A percentile compares a stretch with the other conserved stretches of the same genome.
Conservation (phyloP, 2,797 vertebrate species). For the Philypnodon macrostomus region DNA sequence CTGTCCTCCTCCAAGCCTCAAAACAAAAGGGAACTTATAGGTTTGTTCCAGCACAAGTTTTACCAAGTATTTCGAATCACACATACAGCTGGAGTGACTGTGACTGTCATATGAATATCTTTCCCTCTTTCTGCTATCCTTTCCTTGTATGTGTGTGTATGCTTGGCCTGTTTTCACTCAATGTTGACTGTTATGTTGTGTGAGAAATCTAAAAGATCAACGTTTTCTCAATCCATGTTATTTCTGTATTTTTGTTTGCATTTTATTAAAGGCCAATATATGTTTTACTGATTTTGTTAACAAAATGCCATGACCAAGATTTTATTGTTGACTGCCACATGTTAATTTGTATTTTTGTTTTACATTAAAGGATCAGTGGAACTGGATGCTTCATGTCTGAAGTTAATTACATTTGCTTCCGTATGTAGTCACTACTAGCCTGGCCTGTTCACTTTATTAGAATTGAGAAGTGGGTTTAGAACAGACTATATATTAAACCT, state of each 20-base stretch:
- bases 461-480: too few species aligned
- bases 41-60: constrained; percentile 16
- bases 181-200: constrained; percentile 5
- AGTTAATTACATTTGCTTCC: background rate
- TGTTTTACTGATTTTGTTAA: constrained; percentile 10
- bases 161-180: constrained; percentile 9
- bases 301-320: constrained; percentile 18
- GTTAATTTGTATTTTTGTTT: constrained; percentile 21
- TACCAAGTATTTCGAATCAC: constrained; percentile 14
- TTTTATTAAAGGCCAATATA: constrained; percentile 14
- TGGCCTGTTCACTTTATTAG: too few species aligned
- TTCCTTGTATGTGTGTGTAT: constrained; percentile 9
- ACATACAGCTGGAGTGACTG: background rate
- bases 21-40: constrained; percentile 23
- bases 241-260: constrained; percentile 22
- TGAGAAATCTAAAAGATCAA: constrained; percentile 12
- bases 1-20: constrained; percentile 31
- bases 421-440: background rate
- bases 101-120: constrained; percentile 17
- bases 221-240: constrained; percentile 9
- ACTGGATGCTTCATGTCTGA: too few species aligned
- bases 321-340: constrained; percentile 5
- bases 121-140: constrained; percentile 8
- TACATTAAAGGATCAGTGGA: constrained; percentile 8
- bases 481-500: too few species aligned